Percentiles rank a stretch among this genome's conserved stretches.
phyloP scores from a whole-genome alignment of 2,888 invertebrate species.

The Eubasilissa splendida region DNA sequence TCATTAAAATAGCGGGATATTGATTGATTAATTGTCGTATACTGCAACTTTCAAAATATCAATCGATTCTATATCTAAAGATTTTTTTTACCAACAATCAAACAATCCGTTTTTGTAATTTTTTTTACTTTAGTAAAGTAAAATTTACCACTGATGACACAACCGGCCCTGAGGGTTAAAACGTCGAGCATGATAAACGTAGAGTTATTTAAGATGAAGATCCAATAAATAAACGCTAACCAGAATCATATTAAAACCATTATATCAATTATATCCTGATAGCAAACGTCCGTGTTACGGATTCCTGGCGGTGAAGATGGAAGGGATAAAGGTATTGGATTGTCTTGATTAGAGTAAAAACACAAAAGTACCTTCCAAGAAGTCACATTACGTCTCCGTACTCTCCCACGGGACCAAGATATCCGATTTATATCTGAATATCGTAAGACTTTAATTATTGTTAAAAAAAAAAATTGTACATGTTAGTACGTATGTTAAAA shows the following conservation, averaged over 20 bases:
- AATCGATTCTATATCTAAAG: too few relatives aligned
- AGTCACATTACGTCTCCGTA: background rate
- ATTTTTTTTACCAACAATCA: too few relatives aligned
- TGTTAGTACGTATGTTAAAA: too few relatives aligned
- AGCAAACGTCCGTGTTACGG: background rate
- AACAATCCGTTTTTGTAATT: too few relatives aligned
- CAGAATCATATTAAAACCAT: slow-evolving; percentile 9
- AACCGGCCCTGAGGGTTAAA: background rate
- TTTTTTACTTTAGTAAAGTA: too few relatives aligned
- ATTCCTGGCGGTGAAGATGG: slow-evolving; percentile 24
- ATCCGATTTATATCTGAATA: too few relatives aligned
- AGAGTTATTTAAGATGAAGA: slow-evolving; percentile 2
- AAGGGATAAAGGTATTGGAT: background rate
- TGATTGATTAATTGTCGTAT: too few relatives aligned
- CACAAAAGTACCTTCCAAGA: slow-evolving; percentile 2
- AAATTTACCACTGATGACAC: too few relatives aligned
- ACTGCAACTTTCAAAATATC: too few relatives aligned
- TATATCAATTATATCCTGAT: slow-evolving; percentile 4
- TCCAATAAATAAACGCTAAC: slow-evolving; percentile 25
- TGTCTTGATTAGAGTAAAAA: slow-evolving; percentile 14
- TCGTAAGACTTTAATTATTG: too few relatives aligned
- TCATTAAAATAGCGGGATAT: too few relatives aligned
- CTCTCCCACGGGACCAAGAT: background rate
- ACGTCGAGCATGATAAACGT: background rate
- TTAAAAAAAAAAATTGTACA: too few relatives aligned